Evolutionary conservation across 1,140 invertebrate species (phyloP), one percentile per base, ranked within the genome.

Genomic region (Cotesia vestalis): DNA sequence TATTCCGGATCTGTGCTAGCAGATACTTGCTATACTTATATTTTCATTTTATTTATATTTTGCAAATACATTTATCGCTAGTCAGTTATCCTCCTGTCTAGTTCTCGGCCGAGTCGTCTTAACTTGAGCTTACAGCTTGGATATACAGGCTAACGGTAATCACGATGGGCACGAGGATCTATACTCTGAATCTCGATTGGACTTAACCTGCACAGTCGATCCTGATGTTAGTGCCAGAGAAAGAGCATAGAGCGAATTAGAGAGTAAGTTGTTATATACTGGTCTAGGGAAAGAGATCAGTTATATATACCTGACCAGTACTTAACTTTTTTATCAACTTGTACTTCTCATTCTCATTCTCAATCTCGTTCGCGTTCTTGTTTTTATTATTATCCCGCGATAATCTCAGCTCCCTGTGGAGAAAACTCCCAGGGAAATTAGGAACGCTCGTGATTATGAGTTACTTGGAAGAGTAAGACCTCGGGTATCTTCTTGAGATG

Each of bases 141-240:
- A 1, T 27, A 17, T 4, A 61, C 59, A 17, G 27, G 20, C 14
- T 66, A 66, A 66, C 64, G 64, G 64, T 66, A 66, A 66, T 66
- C 64, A 66, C 46, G 46, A 66, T 66, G 64, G 14, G 46, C 64
- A 66, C 64, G 64, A 66, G 51, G 46, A 66, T 66, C 8, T 27
- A 14, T 12, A 38, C 38, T 17, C 38, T 27, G 27, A 27, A 27
- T 27, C 27, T 27, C 27, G 27, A 66, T 14, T 4, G 20, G 40
- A 66, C 11, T 27, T 20, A 12, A 27, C 11, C 4, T 12, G 27
- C 59, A 61, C 17, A 34, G 40, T 5, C 40, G 40, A 46, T 46
- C 40, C 6, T 27, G 27, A 27, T 27, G 27, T 27, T 27, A 46
- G 40, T 46, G 6, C 40, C 40, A 46, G 40, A 46, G 40, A 46